phyloP scores from a whole-genome alignment of 2,888 invertebrate species.

The Habrosyne pyritoides region DNA sequence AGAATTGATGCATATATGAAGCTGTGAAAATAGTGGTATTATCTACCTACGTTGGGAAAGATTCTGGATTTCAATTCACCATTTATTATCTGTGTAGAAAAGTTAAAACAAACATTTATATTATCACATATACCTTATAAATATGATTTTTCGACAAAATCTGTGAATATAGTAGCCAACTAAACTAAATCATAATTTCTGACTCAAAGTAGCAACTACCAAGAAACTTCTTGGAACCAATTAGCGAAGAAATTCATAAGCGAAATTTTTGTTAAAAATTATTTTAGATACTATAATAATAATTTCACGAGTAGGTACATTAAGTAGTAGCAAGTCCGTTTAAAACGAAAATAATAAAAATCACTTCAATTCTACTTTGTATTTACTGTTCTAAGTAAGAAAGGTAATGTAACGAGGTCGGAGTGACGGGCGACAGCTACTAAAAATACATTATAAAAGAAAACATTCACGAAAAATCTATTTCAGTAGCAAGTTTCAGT shows the following conservation, averaged over 20 bases:
- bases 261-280: background rate
- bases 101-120: too few relatives aligned
- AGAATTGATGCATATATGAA: too few relatives aligned
- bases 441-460: background rate
- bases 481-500: constrained; percentile 26
- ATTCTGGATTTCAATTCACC: too few relatives aligned
- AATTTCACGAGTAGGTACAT: background rate
- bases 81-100: too few relatives aligned
- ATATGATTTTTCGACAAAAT: too few relatives aligned
- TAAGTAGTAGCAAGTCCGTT: background rate
- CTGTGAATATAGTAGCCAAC: too few relatives aligned
- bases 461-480: background rate
- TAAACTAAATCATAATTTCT: background rate
- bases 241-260: background rate
- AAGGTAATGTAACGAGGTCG: background rate
- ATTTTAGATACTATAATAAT: background rate
- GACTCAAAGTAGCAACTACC: background rate
- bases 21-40: too few relatives aligned
- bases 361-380: background rate
- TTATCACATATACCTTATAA: too few relatives aligned
- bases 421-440: background rate
- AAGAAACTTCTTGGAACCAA: background rate
- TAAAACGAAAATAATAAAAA: background rate
- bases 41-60: too few relatives aligned
- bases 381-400: background rate